A percentile compares a stretch with the other conserved stretches of the same genome.
Conservation (phyloP, 2,888 invertebrate species). For the Diarsia brunnea region DNA sequence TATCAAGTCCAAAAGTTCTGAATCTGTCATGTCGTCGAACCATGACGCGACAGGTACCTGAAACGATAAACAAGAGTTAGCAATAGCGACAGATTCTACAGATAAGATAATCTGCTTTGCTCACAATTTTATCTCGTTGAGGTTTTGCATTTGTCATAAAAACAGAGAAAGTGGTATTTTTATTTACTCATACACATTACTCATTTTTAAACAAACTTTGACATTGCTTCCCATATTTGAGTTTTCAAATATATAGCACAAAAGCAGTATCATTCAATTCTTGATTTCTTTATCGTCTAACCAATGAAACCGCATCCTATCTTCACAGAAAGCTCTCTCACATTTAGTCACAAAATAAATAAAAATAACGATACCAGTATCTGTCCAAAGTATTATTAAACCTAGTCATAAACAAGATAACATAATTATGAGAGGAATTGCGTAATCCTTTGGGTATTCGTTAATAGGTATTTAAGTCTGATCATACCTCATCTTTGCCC, state of each 20-base stretch:
- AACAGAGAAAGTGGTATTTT: constrained; percentile 14
- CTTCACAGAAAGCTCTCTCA: neutral
- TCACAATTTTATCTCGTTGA: constrained; percentile 21
- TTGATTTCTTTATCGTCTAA: neutral
- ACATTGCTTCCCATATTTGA: neutral
- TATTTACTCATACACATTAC: constrained; percentile 12
- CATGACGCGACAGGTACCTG: constrained; percentile 99
- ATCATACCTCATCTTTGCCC: too few species aligned
- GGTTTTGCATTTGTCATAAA: constrained; percentile 31
- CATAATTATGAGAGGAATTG: constrained; percentile 3
- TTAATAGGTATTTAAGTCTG: constrained; percentile 9
- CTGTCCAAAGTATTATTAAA: neutral
- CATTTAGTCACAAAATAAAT: neutral
- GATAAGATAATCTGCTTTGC: constrained; percentile 23
- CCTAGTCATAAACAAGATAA: constrained; percentile 2
- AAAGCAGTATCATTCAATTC: neutral
- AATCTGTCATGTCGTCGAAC: constrained; percentile 99
- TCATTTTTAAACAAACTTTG: neutral
- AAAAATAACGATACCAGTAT: neutral
- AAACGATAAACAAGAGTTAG: constrained; percentile 63
- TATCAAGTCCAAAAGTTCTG: constrained; percentile 98
- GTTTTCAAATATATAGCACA: neutral
- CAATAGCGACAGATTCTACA: neutral
- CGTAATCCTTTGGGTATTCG: constrained; percentile 11
- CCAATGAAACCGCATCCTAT: neutral